Base-by-base conservation (phyloP, 2,797 vertebrate genomes). In the Falco peregrinus region DNA sequence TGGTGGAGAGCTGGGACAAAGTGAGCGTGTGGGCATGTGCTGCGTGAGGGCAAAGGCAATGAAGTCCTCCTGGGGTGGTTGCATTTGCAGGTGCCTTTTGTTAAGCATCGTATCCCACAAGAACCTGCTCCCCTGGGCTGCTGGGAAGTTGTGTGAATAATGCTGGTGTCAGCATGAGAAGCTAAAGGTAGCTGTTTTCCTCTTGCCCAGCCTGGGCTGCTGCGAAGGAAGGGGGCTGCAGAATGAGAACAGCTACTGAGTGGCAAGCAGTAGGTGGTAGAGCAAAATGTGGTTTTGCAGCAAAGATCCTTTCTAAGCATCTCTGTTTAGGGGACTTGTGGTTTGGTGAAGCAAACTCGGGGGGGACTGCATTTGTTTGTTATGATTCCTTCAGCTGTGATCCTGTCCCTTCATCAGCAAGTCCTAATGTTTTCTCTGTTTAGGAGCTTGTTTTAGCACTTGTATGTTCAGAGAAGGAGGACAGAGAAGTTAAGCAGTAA, bases 121-220 rank as follows among this genome's bases (percentile, higher is more conserved):
- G 79, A 39, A 74, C 45, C 70, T 61, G 43, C 71, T 60, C 24
- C n/a, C 48, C 35, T 1, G 3, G 11, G 45, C 54, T 51, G 64
- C 82, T 22, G 45, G 19, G 60, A 13, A 13, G 21, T n/a, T 33
- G 73, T 53, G 60, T 41, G 25, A 13, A 2, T 37, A 4, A 12
- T 0, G 26, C 35, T 39, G 26, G 22, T 35, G 50, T 22, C 53
- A 22, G 70, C 86, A 47, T 3, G 92, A 86, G 25, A 43, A 29
- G 80, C 16, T 59, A 0, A 8, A 25, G 29, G 74, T 9, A 35
- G 54, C 54, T 76, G 7, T 41, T 94, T 67, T 47, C 13, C 31
- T 33, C 75, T 74, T 3, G 0, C 17, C 10, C 22, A 8, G 35
- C 3, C 53, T 0, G 2, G 48, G 37, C 11, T 80, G 83, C 73